Conservation (phyloP, 2,113 vertebrate genomes). For the Beaufortia kweichowensis region DNA sequence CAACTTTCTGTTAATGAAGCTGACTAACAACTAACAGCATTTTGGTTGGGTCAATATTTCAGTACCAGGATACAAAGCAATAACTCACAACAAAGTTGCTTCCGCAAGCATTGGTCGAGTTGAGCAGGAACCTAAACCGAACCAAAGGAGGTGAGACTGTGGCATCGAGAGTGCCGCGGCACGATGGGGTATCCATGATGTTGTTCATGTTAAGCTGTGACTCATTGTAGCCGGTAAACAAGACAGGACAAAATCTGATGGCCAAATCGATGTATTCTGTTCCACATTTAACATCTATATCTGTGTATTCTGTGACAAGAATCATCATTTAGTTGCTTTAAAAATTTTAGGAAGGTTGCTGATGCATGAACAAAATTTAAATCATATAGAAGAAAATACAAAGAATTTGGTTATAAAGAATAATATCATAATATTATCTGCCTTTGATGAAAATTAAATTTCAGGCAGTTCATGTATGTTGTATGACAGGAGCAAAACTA, state of each 20-base stretch:
- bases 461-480: not conserved
- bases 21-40: too few species aligned
- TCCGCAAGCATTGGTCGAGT: conserved; percentile 63
- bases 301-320: conserved; percentile 60
- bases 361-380: not conserved
- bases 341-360: not conserved
- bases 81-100: conserved; percentile 66
- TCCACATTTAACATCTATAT: conserved; percentile 69
- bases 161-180: conserved; percentile 61
- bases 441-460: too few species aligned
- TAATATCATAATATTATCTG: too few species aligned
- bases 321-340: not conserved
- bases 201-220: conserved; percentile 65
- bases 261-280: conserved; percentile 61
- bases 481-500: not conserved
- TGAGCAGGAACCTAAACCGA: conserved; percentile 67
- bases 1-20: too few species aligned
- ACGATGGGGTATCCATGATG: conserved; percentile 46
- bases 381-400: too few species aligned
- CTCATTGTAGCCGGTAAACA: conserved; percentile 71
- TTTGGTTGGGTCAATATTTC: not conserved
- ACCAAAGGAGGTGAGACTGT: conserved; percentile 59
- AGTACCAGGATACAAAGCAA: not conserved
- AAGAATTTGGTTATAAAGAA: too few species aligned
- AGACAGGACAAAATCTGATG: conserved; percentile 67